Base-by-base conservation (phyloP, 2,113 vertebrate genomes). In the Trichomycterus rosablanca region DNA sequence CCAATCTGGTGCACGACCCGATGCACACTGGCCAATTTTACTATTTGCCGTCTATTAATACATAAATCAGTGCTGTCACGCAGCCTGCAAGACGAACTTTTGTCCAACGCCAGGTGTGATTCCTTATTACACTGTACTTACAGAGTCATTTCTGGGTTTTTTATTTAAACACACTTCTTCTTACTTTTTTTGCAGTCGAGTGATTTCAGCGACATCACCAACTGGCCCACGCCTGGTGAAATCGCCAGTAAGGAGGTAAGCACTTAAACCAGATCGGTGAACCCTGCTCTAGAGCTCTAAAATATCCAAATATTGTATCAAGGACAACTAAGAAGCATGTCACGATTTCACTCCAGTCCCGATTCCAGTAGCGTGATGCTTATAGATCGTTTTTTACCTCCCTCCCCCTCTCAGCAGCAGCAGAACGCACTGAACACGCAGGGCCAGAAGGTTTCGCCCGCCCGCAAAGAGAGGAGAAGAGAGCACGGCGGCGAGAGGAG, bases 151-250 rank as follows among this genome's bases (percentile, higher is more conserved):
- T n/a, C n/a, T n/a, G n/a, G n/a, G n/a, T n/a, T n/a, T n/a, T n/a
- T n/a, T 30, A 7, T 30, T 30, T 7, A 30, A 30, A 7, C 26
- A 30, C 26, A 30, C 3, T 30, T 30, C 26, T 30, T 30, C 26
- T 30, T 44, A 4, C 50, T 4, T 2, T 15, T 55, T 70, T 79
- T 72, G 43, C 83, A 98, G 95, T 86, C 88, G 0, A 80, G 88
- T 71, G 92, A 97, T 75, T 93, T 97, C 79, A 92, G 84, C 20
- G 94, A 98, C 70, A 92, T 96, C 64, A 85, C 90, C 55, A 93
- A 92, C 74, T 97, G 95, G 95, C 95, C 95, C 16, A 97, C 95
- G 28, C 95, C 95, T 22, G 89, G 93, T 3, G 95, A 98, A 81
- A 88, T 91, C 60, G 89, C 90, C 65, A 93, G 77, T 75, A 89